phyloP scores from a whole-genome alignment of 2,797 vertebrate genomes.

The Diceros bicornis region DNA sequence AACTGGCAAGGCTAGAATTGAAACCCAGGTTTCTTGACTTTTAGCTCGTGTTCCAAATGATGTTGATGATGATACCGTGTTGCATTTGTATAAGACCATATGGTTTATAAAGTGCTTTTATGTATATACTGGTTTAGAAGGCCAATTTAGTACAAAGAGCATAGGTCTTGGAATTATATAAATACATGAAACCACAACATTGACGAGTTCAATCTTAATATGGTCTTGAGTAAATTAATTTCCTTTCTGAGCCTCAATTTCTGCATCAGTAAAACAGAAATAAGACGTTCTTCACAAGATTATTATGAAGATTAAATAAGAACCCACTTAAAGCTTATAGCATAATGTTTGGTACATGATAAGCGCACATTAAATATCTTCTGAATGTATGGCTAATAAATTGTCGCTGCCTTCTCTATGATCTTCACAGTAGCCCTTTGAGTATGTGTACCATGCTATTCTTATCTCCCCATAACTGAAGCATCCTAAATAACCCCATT shows the following conservation, averaged over 20 bases:
- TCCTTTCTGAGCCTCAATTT: constrained; percentile 23
- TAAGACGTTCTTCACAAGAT: background rate
- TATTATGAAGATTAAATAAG: constrained; percentile 1
- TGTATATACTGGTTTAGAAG: background rate
- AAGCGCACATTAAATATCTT: background rate
- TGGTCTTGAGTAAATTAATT: background rate
- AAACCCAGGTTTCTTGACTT: background rate
- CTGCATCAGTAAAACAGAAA: constrained; percentile 28
- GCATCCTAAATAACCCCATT: background rate
- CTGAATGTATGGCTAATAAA: background rate
- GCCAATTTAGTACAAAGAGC: background rate
- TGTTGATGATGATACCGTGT: background rate
- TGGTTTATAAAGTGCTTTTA: background rate
- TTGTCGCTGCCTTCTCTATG: background rate
- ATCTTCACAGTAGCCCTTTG: background rate
- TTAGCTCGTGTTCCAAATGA: background rate
- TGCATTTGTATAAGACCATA: background rate
- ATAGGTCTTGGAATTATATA: background rate
- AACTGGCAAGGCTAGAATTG: background rate
- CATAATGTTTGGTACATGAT: background rate
- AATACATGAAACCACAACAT: background rate
- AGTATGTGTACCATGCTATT: background rate
- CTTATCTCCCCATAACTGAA: background rate
- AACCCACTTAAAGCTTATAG: background rate
- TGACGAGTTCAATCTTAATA: background rate